phyloP scores from a whole-genome alignment of 2,797 vertebrate species.

The Erpetoichthys calabaricus region DNA sequence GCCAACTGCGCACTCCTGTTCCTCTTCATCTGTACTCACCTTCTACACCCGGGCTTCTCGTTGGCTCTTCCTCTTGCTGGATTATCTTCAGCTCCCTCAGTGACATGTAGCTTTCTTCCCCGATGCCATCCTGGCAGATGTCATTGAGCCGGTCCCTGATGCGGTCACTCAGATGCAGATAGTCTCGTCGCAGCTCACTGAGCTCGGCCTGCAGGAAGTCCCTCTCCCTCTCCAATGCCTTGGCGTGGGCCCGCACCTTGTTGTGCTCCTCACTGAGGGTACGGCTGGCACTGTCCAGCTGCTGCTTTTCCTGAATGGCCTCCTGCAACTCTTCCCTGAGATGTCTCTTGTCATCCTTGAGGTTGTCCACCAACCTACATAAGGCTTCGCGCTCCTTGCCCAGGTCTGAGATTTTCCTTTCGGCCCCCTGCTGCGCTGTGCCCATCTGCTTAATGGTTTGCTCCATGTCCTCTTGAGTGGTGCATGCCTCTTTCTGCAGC shows the following conservation, averaged over 20 bases:
- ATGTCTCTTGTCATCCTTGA: slow-evolving; percentile 20
- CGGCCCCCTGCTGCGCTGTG: slow-evolving; percentile 9
- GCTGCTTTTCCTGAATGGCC: slow-evolving; percentile 14
- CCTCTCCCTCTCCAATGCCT: slow-evolving; percentile 18
- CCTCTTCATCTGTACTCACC: slow-evolving; percentile 6
- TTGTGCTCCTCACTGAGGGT: slow-evolving; percentile 7
- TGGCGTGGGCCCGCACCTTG: slow-evolving; percentile 15
- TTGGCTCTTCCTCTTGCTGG: neutral
- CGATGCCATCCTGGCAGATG: slow-evolving; percentile 1
- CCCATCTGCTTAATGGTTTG: slow-evolving; percentile 16
- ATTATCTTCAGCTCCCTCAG: neutral
- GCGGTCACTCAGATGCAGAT: slow-evolving; percentile 24
- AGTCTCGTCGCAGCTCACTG: slow-evolving; percentile 22
- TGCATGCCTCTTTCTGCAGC: slow-evolving; percentile 13
- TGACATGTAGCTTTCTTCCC: neutral
- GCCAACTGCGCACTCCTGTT: too few species aligned
- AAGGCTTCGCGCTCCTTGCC: slow-evolving; percentile 15
- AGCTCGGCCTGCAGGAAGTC: slow-evolving; percentile 21
- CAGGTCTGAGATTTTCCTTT: slow-evolving; percentile 9
- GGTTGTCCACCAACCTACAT: slow-evolving; percentile 13
- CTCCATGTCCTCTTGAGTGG: slow-evolving; percentile 8
- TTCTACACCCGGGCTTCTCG: slow-evolving; percentile 5
- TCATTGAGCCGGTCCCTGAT: slow-evolving; percentile 20
- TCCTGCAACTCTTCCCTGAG: slow-evolving; percentile 15
- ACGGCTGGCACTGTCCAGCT: slow-evolving; percentile 2